Evolutionary conservation across 2,888 invertebrate genomes (phyloP).

Genomic region (Eupeodes luniger): DNA sequence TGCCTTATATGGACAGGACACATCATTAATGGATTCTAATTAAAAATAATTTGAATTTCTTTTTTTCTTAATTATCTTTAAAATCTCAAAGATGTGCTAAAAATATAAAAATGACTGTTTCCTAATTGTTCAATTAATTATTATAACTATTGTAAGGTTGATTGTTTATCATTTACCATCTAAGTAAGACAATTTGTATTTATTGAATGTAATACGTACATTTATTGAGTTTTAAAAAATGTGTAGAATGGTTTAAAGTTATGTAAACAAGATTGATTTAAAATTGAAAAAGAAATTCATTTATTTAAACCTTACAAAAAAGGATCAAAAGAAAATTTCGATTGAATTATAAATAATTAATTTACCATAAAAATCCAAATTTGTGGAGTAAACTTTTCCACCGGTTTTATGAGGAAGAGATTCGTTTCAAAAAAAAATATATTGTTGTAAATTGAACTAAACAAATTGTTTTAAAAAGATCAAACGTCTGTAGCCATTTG

Average conservation of each 20-base stretch:
- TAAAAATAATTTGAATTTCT: constrained; percentile 15
- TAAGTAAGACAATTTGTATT: too few relatives aligned
- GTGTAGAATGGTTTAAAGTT: too few relatives aligned
- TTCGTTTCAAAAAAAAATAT: too few relatives aligned
- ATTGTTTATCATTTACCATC: too few relatives aligned
- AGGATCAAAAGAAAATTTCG: not conserved
- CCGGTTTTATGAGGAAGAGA: not conserved
- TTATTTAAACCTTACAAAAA: too few relatives aligned
- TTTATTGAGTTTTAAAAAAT: too few relatives aligned
- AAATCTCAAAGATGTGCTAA: not conserved
- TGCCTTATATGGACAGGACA: constrained; percentile 68
- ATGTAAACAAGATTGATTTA: too few relatives aligned
- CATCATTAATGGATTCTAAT: constrained; percentile 29
- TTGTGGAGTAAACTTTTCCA: not conserved
- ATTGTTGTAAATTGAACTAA: too few relatives aligned
- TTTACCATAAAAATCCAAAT: not conserved
- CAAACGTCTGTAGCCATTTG: too few relatives aligned
- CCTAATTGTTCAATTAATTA: not conserved
- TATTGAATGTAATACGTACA: too few relatives aligned
- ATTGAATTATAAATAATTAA: not conserved
- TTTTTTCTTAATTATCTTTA: not conserved
- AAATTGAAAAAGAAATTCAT: too few relatives aligned
- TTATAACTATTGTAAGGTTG: not conserved
- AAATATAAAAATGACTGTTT: not conserved
- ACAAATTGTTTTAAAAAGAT: too few relatives aligned